Evolutionary conservation across 2,888 invertebrate species (phyloP), one percentile per base, ranked within the genome.

Genomic region (Cryptophagus acutangulus): DNA sequence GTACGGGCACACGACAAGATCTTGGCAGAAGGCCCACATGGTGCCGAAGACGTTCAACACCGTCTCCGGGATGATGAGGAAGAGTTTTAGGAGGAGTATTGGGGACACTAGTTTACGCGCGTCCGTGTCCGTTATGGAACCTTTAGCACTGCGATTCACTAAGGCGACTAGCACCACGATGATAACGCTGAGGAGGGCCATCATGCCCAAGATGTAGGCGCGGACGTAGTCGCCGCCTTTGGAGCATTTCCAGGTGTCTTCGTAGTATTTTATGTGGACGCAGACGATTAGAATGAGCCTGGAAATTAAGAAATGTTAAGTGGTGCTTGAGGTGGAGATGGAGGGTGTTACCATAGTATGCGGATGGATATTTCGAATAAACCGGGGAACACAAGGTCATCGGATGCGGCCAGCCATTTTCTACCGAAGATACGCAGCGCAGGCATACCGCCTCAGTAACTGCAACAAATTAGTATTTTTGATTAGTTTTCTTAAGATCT

Each of bases 381-480:
- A 63, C 85, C 87, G 18, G 91, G 91, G 67, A 89, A 88, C 30
- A 93, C 91, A 62, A 93, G 83, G 71, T 93, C 93, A 72, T 93
- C 93, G 55, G 88, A 87, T 59, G 87, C 89, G 58, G 90, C 86
- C 59, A 87, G 79, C 92, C 92, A 93, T 72, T 88, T 84, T 65
- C 92, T 79, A 61, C 85, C 86, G 67, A 91, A 88, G 51, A 89
- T 80, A 66, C 83, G 81, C 63, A 92, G 76, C 57, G 89, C 89
- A 64, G 92, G 92, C 92, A 93, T 93, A n/a, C n/a, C n/a, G n/a
- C n/a, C n/a, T n/a, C 26, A 26, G 12, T 12, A 26, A 26, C 26
- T 26, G 26, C 9, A 26, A 26, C n/a, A 4, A 12, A 26, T 20
- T 9, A 20, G 5, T 5, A 20, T 20, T 20, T 20, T 20, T 6